phyloP scores from a whole-genome alignment of 2,888 invertebrate species.

The Latrodectus elegans region DNA sequence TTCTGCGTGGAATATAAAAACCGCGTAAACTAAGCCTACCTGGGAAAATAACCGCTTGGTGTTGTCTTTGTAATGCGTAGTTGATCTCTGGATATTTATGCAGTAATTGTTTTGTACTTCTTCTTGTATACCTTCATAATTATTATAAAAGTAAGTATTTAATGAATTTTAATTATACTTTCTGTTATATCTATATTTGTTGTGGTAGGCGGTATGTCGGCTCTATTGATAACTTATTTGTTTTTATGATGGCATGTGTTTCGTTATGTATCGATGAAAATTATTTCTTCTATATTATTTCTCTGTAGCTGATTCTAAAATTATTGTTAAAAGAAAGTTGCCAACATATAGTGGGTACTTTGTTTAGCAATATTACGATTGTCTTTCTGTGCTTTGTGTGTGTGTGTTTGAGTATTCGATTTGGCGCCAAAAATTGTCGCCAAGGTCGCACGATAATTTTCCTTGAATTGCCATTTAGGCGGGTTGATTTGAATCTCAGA shows the following conservation, averaged over 20 bases:
- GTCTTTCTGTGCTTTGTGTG: not conserved
- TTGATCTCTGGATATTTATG: slow-evolving; percentile 30
- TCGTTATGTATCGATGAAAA: not conserved
- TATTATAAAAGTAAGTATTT: slow-evolving; percentile 39
- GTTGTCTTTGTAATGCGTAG: slow-evolving; percentile 60
- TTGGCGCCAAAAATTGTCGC: slow-evolving; percentile 38
- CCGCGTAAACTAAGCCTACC: slow-evolving; percentile 66
- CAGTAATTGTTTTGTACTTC: slow-evolving; percentile 15
- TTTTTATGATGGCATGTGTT: slow-evolving; percentile 4
- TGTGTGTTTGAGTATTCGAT: slow-evolving; percentile 12
- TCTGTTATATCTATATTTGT: not conserved
- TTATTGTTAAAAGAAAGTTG: not conserved
- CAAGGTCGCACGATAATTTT: slow-evolving; percentile 1
- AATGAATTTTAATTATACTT: not conserved
- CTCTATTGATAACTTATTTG: slow-evolving; percentile 14
- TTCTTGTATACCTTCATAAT: not conserved
- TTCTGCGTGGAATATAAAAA: slow-evolving; percentile 50
- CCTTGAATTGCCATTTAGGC: not conserved
- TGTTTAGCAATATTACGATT: not conserved
- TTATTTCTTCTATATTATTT: not conserved
- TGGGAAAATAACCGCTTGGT: slow-evolving; percentile 54
- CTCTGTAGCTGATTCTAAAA: not conserved
- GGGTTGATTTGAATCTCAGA: not conserved
- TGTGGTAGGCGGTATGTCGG: slow-evolving; percentile 26
- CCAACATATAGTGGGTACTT: not conserved